phyloP scores from a whole-genome alignment of 1,140 invertebrate species.

The Harpegnathos saltator region DNA sequence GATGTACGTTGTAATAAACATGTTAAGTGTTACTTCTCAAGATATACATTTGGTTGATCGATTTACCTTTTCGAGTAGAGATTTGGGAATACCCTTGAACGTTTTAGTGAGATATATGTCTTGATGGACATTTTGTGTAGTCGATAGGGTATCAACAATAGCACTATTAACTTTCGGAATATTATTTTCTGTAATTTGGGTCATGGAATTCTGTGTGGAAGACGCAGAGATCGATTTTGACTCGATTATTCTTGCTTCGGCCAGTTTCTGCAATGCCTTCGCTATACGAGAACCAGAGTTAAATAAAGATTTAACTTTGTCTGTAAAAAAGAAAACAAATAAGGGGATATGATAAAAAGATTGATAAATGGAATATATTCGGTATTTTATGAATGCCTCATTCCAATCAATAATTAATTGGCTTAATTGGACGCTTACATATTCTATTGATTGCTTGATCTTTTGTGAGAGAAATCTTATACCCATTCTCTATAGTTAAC shows the following conservation, averaged over 20 bases:
- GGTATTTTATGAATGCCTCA: not conserved
- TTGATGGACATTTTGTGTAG: slow-evolving; percentile 72
- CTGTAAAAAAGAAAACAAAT: slow-evolving; percentile 75
- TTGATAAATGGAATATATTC: not conserved
- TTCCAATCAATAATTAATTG: too few relatives aligned
- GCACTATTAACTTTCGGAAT: slow-evolving; percentile 71
- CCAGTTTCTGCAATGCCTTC: slow-evolving; percentile 90
- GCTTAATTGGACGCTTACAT: slow-evolving; percentile 61
- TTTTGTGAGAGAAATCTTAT: slow-evolving; percentile 63
- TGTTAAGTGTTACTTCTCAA: not conserved
- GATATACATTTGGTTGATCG: not conserved
- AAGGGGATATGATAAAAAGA: slow-evolving; percentile 20
- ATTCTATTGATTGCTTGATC: slow-evolving; percentile 67
- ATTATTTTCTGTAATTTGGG: slow-evolving; percentile 26
- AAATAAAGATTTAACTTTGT: slow-evolving; percentile 90
- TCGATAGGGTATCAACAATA: slow-evolving; percentile 82
- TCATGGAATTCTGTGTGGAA: slow-evolving; percentile 33
- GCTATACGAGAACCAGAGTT: slow-evolving; percentile 92
- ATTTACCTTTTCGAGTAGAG: slow-evolving; percentile 92
- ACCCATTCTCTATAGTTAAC: slow-evolving; percentile 67
- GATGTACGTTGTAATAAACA: not conserved
- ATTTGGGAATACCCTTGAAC: slow-evolving; percentile 93
- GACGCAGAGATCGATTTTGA: slow-evolving; percentile 62
- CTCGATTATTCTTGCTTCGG: slow-evolving; percentile 86
- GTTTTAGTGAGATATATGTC: slow-evolving; percentile 85